Percentiles rank a stretch among this genome's conserved stretches.
phyloP scores from a whole-genome alignment of 2,888 invertebrate genomes.

The Xestoiulus laeticollis region DNA sequence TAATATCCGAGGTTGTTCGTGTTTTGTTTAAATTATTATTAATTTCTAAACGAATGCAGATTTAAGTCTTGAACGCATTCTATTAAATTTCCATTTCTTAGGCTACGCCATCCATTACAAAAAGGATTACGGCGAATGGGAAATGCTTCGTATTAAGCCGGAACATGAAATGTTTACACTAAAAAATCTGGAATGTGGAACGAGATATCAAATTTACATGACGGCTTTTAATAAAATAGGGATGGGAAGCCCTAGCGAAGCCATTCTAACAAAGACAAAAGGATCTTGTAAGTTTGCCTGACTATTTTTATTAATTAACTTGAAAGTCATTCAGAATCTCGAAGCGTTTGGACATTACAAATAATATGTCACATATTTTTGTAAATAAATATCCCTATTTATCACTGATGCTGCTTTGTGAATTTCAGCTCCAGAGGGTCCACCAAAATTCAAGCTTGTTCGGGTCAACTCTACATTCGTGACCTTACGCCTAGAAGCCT shows the following conservation, averaged over 20 bases:
- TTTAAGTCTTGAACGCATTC: background rate
- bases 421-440: slow-evolving; percentile 52
- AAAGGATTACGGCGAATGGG: slow-evolving; percentile 57
- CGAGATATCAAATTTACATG: slow-evolving; percentile 64
- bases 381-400: no score
- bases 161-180: slow-evolving; percentile 57
- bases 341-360: no score
- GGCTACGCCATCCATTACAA: slow-evolving; percentile 56
- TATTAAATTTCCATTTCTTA: background rate
- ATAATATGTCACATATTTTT: no score
- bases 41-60: background rate
- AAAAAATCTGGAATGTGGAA: slow-evolving; percentile 62
- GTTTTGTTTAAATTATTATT: background rate
- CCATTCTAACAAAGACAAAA: slow-evolving; percentile 63
- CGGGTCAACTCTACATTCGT: slow-evolving; percentile 65
- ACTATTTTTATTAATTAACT: background rate
- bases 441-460: slow-evolving; percentile 46
- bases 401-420: background rate
- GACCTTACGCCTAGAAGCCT: slow-evolving; percentile 87
- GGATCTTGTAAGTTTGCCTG: slow-evolving; percentile 62
- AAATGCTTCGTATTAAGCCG: slow-evolving; percentile 58
- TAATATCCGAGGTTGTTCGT: slow-evolving; percentile 44
- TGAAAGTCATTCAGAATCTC: no score
- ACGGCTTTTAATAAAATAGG: slow-evolving; percentile 64
- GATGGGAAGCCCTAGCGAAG: slow-evolving; percentile 62